Evolutionary conservation across 1,140 invertebrate species (phyloP).

Genomic region (Drosophila saltans): DNA sequence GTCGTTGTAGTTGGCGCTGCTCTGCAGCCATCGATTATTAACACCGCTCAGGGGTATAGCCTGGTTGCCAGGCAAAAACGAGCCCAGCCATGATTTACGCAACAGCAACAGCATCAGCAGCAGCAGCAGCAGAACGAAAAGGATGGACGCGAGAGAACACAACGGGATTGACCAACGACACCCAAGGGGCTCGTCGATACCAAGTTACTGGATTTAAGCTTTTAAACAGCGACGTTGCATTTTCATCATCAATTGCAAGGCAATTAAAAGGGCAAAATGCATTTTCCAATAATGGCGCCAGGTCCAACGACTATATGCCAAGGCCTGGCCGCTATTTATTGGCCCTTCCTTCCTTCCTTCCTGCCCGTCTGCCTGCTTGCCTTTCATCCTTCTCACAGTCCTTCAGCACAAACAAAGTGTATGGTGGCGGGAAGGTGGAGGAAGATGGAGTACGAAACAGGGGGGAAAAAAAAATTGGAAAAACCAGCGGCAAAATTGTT

Average conservation of each 20-base stretch:
- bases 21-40: conserved; percentile 71
- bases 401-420: neutral
- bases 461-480: conserved; percentile 3
- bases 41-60: conserved; percentile 34
- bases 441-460: no score
- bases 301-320: conserved; percentile 2
- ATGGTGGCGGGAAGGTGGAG: no score
- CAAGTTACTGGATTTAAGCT: conserved; percentile 41
- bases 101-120: neutral
- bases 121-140: neutral
- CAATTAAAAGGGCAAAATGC: conserved; percentile 68
- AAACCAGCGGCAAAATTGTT: conserved; percentile 51
- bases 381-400: neutral
- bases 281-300: conserved; percentile 72
- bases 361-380: no score
- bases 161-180: conserved; percentile 48
- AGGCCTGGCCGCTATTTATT: conserved; percentile 32
- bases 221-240: conserved; percentile 28
- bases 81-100: conserved; percentile 38
- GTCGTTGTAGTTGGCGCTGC: conserved; percentile 27
- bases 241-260: conserved; percentile 62
- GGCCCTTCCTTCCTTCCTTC: neutral
- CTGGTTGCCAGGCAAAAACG: neutral
- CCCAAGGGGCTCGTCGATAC: conserved; percentile 29
- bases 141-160: neutral